A percentile compares a stretch with the other conserved stretches of the same genome.
Conservation (phyloP, 2,113 vertebrate genomes). For the Damaliscus lunatus region DNA sequence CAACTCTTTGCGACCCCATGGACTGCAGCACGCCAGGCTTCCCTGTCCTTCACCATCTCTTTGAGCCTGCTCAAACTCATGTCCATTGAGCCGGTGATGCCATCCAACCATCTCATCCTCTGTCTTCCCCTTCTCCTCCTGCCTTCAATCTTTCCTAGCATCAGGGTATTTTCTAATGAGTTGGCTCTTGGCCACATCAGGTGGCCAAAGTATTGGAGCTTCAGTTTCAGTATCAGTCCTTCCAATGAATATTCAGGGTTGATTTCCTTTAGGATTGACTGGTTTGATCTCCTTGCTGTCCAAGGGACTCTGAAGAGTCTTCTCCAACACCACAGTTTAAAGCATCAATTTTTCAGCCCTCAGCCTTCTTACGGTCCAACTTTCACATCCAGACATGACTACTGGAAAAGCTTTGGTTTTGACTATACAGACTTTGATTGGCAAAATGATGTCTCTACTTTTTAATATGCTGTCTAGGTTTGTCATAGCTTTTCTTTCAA, state of each 20-base stretch:
- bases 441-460: neutral
- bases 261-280: neutral
- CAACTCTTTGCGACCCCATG: neutral
- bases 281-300: neutral
- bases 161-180: neutral
- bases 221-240: neutral
- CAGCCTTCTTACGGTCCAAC: neutral
- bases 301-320: neutral
- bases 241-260: neutral
- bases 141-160: neutral
- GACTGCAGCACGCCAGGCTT: neutral
- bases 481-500: neutral
- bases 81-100: neutral
- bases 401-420: neutral
- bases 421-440: neutral
- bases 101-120: neutral
- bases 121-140: neutral
- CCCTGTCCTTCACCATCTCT: neutral
- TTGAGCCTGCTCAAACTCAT: neutral
- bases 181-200: neutral
- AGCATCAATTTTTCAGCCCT: neutral
- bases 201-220: neutral
- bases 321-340: neutral
- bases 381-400: neutral
- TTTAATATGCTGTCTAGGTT: neutral